Evolutionary conservation across 30 jellyfish, hydroid and myxozoan genomes (phyloP).

Genomic region (Cassiopea andromeda): DNA sequence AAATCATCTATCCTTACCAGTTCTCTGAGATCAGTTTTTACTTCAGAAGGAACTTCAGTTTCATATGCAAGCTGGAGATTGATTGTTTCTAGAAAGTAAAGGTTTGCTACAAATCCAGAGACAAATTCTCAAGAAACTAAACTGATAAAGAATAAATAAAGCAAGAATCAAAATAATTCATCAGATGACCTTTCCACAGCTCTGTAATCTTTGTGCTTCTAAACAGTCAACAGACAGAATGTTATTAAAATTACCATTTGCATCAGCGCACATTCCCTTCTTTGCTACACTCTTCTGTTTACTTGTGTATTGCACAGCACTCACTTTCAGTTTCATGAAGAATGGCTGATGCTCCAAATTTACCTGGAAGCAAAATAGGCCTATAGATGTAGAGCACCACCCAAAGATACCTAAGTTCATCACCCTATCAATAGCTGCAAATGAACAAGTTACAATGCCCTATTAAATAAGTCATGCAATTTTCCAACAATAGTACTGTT

Average conservation of each 20-base stretch:
- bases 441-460: too few species aligned
- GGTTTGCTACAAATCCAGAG: background rate
- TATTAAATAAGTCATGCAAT: too few species aligned
- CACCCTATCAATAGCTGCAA: too few species aligned
- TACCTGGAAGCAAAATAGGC: background rate
- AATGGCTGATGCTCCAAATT: conserved; percentile 59
- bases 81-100: conserved; percentile 53
- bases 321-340: conserved; percentile 33
- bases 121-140: background rate
- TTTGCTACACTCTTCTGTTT: conserved; percentile 27
- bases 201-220: background rate
- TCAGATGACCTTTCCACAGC: too few species aligned
- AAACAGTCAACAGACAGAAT: background rate
- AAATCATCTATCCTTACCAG: conserved; percentile 42
- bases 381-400: background rate
- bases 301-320: conserved; percentile 14
- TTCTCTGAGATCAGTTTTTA: conserved; percentile 56
- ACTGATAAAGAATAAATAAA: background rate
- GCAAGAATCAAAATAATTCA: too few species aligned
- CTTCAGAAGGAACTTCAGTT: conserved; percentile 69
- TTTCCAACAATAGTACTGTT: too few species aligned
- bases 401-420: background rate
- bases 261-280: background rate
- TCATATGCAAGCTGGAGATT: conserved; percentile 71
- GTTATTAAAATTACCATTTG: background rate